A percentile compares a stretch with the other conserved stretches of the same genome.
Evolutionary conservation across 2,888 invertebrate genomes (phyloP).

Genomic region (Unio pictorum): DNA sequence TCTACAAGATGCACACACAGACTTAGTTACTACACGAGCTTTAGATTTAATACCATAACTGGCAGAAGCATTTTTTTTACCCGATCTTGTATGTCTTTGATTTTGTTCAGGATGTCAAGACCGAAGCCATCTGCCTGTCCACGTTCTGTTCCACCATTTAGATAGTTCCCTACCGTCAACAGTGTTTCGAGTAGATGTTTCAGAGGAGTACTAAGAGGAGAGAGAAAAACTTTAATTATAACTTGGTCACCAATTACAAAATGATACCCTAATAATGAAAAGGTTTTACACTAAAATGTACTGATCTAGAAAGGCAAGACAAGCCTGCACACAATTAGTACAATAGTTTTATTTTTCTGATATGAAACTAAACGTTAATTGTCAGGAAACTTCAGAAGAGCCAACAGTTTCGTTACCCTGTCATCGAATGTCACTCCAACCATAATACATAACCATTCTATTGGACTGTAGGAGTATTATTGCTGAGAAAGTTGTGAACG

Average conservation of each 20-base stretch:
- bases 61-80: slow-evolving; percentile 24
- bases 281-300: no score
- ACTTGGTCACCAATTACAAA: background rate
- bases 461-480: no score
- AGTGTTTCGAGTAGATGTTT: slow-evolving; percentile 62
- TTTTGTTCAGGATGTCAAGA: slow-evolving; percentile 60
- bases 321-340: no score
- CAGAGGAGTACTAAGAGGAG: slow-evolving; percentile 50
- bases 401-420: no score
- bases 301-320: no score
- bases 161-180: slow-evolving; percentile 66
- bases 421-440: no score
- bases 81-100: slow-evolving; percentile 63
- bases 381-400: no score
- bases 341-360: no score
- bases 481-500: no score
- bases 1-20: background rate
- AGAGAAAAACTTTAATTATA: background rate
- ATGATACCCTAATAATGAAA: no score
- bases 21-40: background rate
- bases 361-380: no score
- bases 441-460: no score
- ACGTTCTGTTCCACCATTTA: slow-evolving; percentile 65
- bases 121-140: slow-evolving; percentile 69
- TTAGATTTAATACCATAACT: background rate